phyloP scores from a whole-genome alignment of 2,113 vertebrate species.

The Pleuronectes platessa region DNA sequence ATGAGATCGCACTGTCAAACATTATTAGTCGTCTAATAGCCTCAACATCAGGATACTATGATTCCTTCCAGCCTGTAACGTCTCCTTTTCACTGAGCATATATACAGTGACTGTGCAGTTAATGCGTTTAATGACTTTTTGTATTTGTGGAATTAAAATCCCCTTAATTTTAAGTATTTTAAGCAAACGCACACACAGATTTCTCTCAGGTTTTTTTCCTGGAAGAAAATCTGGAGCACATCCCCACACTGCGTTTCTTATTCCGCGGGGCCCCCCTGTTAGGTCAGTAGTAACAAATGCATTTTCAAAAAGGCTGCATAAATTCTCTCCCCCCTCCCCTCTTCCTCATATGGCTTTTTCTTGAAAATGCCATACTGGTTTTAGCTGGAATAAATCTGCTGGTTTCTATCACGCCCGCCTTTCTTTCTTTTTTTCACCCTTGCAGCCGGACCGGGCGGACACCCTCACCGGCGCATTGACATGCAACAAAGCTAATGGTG shows the following conservation, averaged over 20 bases:
- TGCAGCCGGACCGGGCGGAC: conserved; percentile 89
- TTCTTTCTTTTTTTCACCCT: conserved; percentile 72
- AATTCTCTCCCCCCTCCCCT: conserved; percentile 42
- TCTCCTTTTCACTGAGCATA: conserved; percentile 46
- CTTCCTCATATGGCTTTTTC: conserved; percentile 45
- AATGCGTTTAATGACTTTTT: conserved; percentile 35
- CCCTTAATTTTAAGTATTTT: conserved; percentile 45
- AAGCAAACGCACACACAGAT: conserved; percentile 20
- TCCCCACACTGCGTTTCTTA: conserved; percentile 62
- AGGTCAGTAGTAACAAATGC: conserved; percentile 77
- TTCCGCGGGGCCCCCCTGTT: conserved; percentile 65
- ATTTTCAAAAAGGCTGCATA: conserved; percentile 75
- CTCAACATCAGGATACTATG: conserved; percentile 90
- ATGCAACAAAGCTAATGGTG: conserved; percentile 99
- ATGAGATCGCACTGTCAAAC: conserved; percentile 95
- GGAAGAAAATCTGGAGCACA: conserved; percentile 66
- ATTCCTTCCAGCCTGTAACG: conserved; percentile 86
- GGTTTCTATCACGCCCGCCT: conserved; percentile 74
- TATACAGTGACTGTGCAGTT: conserved; percentile 15
- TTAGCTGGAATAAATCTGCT: conserved; percentile 75
- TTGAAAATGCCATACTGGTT: conserved; percentile 67
- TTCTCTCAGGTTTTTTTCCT: conserved; percentile 40
- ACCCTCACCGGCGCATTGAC: conserved; percentile 95
- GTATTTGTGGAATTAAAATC: conserved; percentile 55
- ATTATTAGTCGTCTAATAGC: conserved; percentile 91